phyloP scores from a whole-genome alignment of 2,888 invertebrate genomes.

The Parnassius orleans region DNA sequence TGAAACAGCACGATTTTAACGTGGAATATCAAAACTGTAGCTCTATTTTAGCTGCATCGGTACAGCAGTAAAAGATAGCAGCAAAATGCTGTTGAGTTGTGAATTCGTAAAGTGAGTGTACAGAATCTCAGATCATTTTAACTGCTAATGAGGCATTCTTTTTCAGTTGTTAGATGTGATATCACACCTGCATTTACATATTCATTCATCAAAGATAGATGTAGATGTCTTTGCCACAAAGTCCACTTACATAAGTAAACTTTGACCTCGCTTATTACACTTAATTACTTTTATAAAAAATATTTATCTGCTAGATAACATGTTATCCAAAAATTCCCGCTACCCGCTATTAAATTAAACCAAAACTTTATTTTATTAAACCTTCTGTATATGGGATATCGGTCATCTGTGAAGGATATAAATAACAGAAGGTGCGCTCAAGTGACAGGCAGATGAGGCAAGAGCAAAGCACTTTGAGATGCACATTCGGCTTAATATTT shows the following conservation, averaged over 20 bases:
- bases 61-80: too few relatives aligned
- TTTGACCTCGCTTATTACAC: neutral
- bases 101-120: too few relatives aligned
- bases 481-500: constrained; percentile 8
- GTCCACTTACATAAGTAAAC: neutral
- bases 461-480: constrained; percentile 12
- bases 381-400: constrained; percentile 18
- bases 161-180: too few relatives aligned
- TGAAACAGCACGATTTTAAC: too few relatives aligned
- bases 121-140: too few relatives aligned
- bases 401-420: constrained; percentile 21
- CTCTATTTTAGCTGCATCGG: too few relatives aligned
- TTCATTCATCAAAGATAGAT: too few relatives aligned
- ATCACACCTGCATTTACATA: too few relatives aligned
- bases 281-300: neutral
- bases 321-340: neutral
- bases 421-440: constrained; percentile 16
- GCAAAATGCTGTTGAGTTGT: too few relatives aligned
- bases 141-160: too few relatives aligned
- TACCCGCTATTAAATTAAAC: constrained; percentile 5
- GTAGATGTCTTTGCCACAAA: too few relatives aligned
- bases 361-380: constrained; percentile 19
- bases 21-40: too few relatives aligned
- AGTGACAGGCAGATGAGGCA: constrained; percentile 19
- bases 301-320: neutral